These are phyloP conservation scores for Danio kyathit DNA, from an alignment of 2,797 vertebrate genomes.

Conservation along the genomic window DNA sequence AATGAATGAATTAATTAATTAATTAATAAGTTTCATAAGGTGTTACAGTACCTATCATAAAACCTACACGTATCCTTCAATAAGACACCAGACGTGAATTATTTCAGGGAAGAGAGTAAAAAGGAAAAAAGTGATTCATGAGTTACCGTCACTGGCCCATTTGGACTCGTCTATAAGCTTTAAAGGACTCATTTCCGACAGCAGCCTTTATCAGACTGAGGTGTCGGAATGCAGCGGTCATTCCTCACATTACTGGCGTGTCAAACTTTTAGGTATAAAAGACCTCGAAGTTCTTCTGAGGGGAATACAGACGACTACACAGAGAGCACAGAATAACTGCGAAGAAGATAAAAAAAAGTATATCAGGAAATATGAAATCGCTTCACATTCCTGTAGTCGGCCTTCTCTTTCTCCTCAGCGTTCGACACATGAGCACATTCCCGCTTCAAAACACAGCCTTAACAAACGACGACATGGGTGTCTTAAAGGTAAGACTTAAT, in stretches of 20 bases:
- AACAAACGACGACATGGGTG: constrained; percentile 70
- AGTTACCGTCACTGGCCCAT: constrained; percentile 66
- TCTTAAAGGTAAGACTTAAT: constrained; percentile 73
- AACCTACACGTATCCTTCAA: background rate
- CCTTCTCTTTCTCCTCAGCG: constrained; percentile 71
- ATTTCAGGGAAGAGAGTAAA: constrained; percentile 13
- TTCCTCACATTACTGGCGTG: constrained; percentile 76
- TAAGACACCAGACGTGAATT: background rate
- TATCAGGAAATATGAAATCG: constrained; percentile 67
- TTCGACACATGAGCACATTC: constrained; percentile 62
- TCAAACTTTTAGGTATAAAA: constrained; percentile 76
- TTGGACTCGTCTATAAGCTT: constrained; percentile 71
- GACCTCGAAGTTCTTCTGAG: constrained; percentile 53
- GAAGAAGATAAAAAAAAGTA: background rate
- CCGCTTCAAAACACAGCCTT: constrained; percentile 66
- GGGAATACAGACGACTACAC: constrained; percentile 59
- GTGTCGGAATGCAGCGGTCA: constrained; percentile 78
- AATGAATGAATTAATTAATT: no score
- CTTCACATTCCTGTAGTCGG: constrained; percentile 60
- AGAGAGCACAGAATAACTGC: constrained; percentile 14
- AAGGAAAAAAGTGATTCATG: constrained; percentile 2
- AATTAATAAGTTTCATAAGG: no score
- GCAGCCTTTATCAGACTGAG: constrained; percentile 77
- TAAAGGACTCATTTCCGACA: constrained; percentile 81
- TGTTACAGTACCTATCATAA: background rate